Evolutionary conservation across 2,113 vertebrate genomes (phyloP).

Genomic region (Sinocyclocheilus grahami): DNA sequence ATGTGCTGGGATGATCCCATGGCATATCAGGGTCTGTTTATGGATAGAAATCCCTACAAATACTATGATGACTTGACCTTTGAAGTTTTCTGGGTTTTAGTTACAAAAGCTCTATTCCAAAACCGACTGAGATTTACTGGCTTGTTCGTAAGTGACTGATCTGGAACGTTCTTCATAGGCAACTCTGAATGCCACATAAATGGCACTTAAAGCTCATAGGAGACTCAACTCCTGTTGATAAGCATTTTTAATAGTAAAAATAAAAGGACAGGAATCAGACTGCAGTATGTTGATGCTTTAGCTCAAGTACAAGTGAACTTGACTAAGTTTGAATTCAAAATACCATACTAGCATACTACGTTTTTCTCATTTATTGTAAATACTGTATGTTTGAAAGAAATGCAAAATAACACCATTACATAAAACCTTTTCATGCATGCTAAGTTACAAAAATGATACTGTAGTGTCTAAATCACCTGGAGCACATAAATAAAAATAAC

Average conservation of each 20-base stretch:
- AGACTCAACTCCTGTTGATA: too few species aligned
- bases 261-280: not conserved
- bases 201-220: not conserved
- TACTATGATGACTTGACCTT: not conserved
- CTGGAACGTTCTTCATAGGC: not conserved
- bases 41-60: too few species aligned
- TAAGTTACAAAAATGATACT: not conserved
- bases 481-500: not conserved
- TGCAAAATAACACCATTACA: not conserved
- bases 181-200: not conserved
- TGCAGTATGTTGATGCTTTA: not conserved
- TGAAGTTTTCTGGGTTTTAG: not conserved
- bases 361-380: not conserved
- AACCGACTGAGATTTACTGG: not conserved
- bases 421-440: not conserved
- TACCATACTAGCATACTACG: too few species aligned
- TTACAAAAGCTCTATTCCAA: not conserved
- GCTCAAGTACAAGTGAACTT: not conserved
- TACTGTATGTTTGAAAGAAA: not conserved
- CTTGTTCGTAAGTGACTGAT: not conserved
- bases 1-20: too few species aligned
- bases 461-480: not conserved
- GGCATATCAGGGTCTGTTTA: too few species aligned
- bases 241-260: not conserved
- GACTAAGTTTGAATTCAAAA: not conserved